A percentile compares a stretch with the other conserved stretches of the same genome.
Evolutionary conservation across 2,113 vertebrate species (phyloP).

Genomic region (Pleuronectes platessa): DNA sequence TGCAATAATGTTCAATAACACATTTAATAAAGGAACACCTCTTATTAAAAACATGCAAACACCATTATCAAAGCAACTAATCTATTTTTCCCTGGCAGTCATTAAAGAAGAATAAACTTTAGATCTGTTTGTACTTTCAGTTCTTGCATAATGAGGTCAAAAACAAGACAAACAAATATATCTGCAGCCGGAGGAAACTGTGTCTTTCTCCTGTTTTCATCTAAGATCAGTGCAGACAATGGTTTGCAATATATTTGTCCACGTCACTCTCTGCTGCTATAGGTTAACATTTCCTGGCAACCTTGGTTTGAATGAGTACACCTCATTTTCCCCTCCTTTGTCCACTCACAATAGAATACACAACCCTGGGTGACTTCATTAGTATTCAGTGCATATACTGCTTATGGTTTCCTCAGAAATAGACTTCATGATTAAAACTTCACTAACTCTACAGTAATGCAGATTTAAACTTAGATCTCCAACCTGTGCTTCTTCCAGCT

Average conservation of each 20-base stretch:
- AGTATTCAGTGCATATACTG: background rate
- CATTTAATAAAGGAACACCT: too few relatives aligned
- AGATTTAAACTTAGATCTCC: background rate
- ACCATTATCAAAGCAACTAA: conserved; percentile 35
- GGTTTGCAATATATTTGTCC: background rate
- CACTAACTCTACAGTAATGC: too few relatives aligned
- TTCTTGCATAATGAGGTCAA: conserved; percentile 50
- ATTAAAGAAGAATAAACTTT: conserved; percentile 34
- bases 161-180: conserved; percentile 19
- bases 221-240: background rate
- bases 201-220: conserved; percentile 31
- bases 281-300: conserved; percentile 20
- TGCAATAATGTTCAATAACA: background rate
- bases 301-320: background rate
- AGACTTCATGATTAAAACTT: background rate
- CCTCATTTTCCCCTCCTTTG: background rate
- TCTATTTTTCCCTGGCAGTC: conserved; percentile 21
- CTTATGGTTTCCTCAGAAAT: conserved; percentile 15
- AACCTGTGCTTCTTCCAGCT: background rate
- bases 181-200: conserved; percentile 4
- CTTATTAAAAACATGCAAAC: too few relatives aligned
- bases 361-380: conserved; percentile 7
- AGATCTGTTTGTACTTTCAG: background rate
- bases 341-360: conserved; percentile 10
- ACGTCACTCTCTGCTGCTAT: conserved; percentile 1